These are phyloP conservation scores for Melinaea marsaeus DNA, from an alignment of 2,888 invertebrate species.

Conservation along the genomic window DNA sequence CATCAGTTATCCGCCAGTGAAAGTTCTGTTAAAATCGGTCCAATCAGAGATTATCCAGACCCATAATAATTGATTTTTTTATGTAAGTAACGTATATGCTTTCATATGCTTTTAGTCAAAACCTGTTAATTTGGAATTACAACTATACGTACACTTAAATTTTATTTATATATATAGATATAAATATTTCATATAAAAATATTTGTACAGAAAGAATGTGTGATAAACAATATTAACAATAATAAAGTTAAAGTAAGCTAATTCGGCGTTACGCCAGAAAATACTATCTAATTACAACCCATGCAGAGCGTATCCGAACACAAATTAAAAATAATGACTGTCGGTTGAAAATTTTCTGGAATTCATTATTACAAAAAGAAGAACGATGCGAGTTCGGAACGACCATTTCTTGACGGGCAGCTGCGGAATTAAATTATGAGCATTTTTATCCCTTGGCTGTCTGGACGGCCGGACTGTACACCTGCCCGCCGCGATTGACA, in stretches of 20 bases:
- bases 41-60: too few species aligned
- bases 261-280: conserved; percentile 39
- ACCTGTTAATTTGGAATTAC: too few species aligned
- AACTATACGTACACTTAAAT: too few species aligned
- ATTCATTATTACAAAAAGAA: conserved; percentile 65
- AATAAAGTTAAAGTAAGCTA: conserved; percentile 31
- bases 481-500: conserved; percentile 73
- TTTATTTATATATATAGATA: too few species aligned
- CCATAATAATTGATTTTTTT: too few species aligned
- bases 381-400: conserved; percentile 55
- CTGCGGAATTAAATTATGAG: conserved; percentile 75
- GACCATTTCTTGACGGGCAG: conserved; percentile 71
- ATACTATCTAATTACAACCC: conserved; percentile 46
- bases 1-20: too few species aligned
- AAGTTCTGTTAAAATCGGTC: too few species aligned
- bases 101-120: too few species aligned
- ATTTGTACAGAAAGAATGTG: too few species aligned
- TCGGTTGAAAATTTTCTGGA: conserved; percentile 61
- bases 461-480: conserved; percentile 49
- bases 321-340: conserved; percentile 64
- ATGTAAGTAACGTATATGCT: too few species aligned
- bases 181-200: too few species aligned
- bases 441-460: conserved; percentile 66
- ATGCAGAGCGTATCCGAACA: conserved; percentile 46
- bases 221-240: not conserved